phyloP scores from a whole-genome alignment of 2,888 invertebrate genomes.

The Orthosia cruda region DNA sequence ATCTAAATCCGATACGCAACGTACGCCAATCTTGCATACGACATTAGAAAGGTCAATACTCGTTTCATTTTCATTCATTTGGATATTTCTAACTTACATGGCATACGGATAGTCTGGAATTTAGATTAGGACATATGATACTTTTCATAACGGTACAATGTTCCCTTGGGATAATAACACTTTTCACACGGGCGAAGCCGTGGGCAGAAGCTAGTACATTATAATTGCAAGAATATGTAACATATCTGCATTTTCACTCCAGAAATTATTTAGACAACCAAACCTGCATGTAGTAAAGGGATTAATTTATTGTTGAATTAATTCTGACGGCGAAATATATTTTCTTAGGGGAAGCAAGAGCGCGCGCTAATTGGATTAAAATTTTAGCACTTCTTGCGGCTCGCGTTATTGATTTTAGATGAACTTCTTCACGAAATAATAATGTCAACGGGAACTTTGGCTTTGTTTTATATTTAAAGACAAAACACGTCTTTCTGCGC shows the following conservation, averaged over 20 bases:
- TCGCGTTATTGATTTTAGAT: constrained; percentile 82
- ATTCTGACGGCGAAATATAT: constrained; percentile 85
- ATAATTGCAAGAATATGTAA: constrained; percentile 5
- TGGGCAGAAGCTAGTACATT: not conserved
- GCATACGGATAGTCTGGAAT: no score
- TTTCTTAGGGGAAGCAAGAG: constrained; percentile 79
- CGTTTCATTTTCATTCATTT: no score
- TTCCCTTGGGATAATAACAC: no score
- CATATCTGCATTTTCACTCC: constrained; percentile 18
- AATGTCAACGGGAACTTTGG: constrained; percentile 32
- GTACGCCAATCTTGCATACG: no score
- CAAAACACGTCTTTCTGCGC: no score
- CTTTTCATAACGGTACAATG: no score
- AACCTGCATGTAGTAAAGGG: constrained; percentile 61
- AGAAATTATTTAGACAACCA: constrained; percentile 21
- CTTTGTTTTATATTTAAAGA: not conserved
- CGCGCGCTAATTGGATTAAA: constrained; percentile 87
- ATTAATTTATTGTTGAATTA: constrained; percentile 84
- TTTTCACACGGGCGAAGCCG: no score
- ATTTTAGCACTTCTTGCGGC: constrained; percentile 84
- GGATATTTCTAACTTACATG: no score
- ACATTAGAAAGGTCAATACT: no score
- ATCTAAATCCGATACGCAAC: no score
- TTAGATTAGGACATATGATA: no score
- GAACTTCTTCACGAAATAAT: constrained; percentile 65